Base-by-base conservation (phyloP, 2,888 invertebrate genomes). In the Chironomus tentans region DNA sequence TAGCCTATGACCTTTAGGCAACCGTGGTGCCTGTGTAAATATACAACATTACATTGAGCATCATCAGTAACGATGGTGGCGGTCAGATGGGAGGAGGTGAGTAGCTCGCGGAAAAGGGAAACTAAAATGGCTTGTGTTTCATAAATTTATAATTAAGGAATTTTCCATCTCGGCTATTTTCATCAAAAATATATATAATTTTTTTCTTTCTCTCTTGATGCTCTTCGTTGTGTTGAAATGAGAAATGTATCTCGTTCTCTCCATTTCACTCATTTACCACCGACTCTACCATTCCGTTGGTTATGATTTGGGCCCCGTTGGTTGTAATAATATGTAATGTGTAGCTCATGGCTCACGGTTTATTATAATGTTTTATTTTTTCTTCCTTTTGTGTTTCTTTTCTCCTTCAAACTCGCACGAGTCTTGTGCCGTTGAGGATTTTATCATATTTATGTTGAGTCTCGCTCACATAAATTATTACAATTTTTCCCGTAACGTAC, bases 61-160 rank as follows among this genome's bases (percentile, higher is more conserved):
- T 38, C 38, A 50, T 50, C 50, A 56, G 56, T 18, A 56, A 56
- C 18, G 15, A 56, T 15, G 56, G 18, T 56, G 56, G 56, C 56
- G 10, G 18, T 56, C 56, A 56, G 18, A 56, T 56, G 56, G 15
- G 15, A n/a, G 18, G 56, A 10, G 38, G 38, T 10, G 38, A 10
- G 38, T 7, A 38, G 15, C 56, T 18, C 15, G 6, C 56, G 56
- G 2, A 15, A 56, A 56, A 56, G 18, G 56, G 56, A 56, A 56
- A 56, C 56, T 56, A 56, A 56, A 56, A 56, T 56, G 56, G 56
- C 18, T 56, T 56, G 56, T 56, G 56, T 74, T 74, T 68, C 74
- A 74, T 74, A 74, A 74, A 74, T 74, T 74, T 61, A 74, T 74
- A 74, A 74, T 74, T 74, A 74, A 74, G 74, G 46, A 48, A 68